Percentiles rank a stretch among this genome's conserved stretches.
Evolutionary conservation across 2,888 invertebrate genomes (phyloP).

Genomic region (Drosophila prostipennis): DNA sequence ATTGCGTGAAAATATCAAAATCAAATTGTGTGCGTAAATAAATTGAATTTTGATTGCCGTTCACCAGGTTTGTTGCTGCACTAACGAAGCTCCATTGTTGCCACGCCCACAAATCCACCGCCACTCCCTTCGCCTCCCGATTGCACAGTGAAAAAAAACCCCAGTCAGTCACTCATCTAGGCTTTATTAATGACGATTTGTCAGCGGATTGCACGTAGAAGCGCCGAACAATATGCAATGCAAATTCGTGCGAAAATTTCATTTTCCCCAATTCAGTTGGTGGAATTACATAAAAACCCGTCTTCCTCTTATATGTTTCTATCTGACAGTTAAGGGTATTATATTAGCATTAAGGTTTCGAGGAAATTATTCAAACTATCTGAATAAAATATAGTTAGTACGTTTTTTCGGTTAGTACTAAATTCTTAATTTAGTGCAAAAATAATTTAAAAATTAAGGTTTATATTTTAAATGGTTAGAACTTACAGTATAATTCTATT

Average conservation of each 20-base stretch:
- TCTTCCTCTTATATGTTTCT: background rate
- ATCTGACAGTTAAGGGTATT: slow-evolving; percentile 2
- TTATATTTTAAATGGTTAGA: too few species aligned
- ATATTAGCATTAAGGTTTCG: background rate
- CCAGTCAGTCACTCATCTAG: slow-evolving; percentile 33
- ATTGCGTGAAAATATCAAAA: slow-evolving; percentile 46
- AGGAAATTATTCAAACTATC: background rate
- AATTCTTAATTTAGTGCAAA: background rate
- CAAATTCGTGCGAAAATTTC: slow-evolving; percentile 55
- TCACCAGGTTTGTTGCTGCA: slow-evolving; percentile 47
- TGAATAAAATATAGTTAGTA: background rate
- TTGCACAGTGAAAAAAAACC: slow-evolving; percentile 3
- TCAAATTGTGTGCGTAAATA: slow-evolving; percentile 58
- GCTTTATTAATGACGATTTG: slow-evolving; percentile 68
- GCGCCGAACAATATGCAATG: slow-evolving; percentile 63
- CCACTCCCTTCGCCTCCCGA: background rate
- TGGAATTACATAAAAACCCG: slow-evolving; percentile 50
- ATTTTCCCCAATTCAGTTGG: slow-evolving; percentile 60
- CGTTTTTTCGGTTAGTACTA: background rate
- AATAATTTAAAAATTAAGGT: too few species aligned
- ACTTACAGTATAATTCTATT: too few species aligned
- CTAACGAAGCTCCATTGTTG: slow-evolving; percentile 78
- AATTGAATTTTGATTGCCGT: slow-evolving; percentile 68
- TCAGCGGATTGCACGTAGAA: slow-evolving; percentile 52
- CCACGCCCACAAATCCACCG: slow-evolving; percentile 15